phyloP scores from a whole-genome alignment of 2,113 vertebrate genomes.

The Ameiurus melas region DNA sequence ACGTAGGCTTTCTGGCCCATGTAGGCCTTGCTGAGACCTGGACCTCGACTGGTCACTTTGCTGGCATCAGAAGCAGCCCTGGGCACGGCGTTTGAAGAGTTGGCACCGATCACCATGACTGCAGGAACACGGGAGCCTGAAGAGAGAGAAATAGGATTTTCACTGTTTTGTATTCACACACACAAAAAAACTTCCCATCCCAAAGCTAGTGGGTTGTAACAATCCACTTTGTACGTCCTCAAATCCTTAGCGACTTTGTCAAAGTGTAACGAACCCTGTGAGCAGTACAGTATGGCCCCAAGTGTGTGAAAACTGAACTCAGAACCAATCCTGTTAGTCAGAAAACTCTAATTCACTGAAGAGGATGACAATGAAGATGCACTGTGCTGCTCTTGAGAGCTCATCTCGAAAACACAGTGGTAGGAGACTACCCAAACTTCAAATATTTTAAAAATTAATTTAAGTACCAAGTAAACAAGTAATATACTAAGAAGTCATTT shows the following conservation, averaged over 20 bases:
- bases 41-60: constrained; percentile 87
- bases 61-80: constrained; percentile 83
- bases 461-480: too few species aligned
- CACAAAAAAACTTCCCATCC: not conserved
- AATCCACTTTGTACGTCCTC: not conserved
- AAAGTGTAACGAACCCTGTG: not conserved
- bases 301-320: not conserved
- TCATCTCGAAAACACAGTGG: too few species aligned
- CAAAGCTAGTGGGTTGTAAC: too few species aligned
- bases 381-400: too few species aligned
- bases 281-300: not conserved
- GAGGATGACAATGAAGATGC: too few species aligned
- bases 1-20: constrained; percentile 90
- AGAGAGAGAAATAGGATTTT: not conserved
- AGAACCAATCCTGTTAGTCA: not conserved
- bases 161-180: too few species aligned
- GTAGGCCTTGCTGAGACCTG: constrained; percentile 88
- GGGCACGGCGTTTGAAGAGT: constrained; percentile 72
- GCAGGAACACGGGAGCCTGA: constrained; percentile 76
- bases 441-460: too few species aligned
- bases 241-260: too few species aligned
- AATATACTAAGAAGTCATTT: too few species aligned
- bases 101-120: constrained; percentile 59
- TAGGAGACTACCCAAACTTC: too few species aligned
- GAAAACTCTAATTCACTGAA: too few species aligned